phyloP scores from a whole-genome alignment of 2,797 vertebrate species.

The Fundulus diaphanus region DNA sequence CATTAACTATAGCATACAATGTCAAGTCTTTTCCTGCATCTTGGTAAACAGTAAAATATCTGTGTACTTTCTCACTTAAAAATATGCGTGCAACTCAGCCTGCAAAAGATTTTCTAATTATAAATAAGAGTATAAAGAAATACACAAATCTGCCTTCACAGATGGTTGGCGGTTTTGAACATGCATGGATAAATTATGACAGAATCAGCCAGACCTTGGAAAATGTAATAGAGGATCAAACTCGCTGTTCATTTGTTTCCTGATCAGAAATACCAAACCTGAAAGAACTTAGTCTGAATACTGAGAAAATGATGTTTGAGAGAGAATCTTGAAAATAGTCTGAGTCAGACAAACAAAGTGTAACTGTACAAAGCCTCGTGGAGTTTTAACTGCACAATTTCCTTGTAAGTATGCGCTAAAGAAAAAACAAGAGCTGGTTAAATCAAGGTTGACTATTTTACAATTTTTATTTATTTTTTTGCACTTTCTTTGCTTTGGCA shows the following conservation, averaged over 20 bases:
- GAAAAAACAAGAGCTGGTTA: neutral
- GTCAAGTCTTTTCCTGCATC: slow-evolving; percentile 45
- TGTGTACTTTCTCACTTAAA: neutral
- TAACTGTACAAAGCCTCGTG: neutral
- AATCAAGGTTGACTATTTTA: neutral
- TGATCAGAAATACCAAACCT: neutral
- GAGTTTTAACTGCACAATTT: neutral
- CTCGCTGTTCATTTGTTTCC: neutral
- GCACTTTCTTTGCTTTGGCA: neutral
- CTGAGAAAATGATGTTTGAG: neutral
- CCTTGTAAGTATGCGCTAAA: neutral
- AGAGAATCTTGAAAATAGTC: too few species aligned
- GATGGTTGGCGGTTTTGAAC: neutral
- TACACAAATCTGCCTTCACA: neutral
- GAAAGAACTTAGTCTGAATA: neutral
- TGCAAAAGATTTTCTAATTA: neutral
- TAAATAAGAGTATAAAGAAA: neutral
- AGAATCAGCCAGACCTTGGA: neutral
- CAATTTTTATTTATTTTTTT: neutral
- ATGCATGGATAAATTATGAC: neutral
- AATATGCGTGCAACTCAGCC: neutral
- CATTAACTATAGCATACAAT: slow-evolving; percentile 42
- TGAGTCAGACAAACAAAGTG: too few species aligned
- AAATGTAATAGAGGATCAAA: neutral
- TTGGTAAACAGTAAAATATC: slow-evolving; percentile 20